Base-by-base conservation (phyloP, 2,888 invertebrate species). In the Aporophyla lueneburgensis region DNA sequence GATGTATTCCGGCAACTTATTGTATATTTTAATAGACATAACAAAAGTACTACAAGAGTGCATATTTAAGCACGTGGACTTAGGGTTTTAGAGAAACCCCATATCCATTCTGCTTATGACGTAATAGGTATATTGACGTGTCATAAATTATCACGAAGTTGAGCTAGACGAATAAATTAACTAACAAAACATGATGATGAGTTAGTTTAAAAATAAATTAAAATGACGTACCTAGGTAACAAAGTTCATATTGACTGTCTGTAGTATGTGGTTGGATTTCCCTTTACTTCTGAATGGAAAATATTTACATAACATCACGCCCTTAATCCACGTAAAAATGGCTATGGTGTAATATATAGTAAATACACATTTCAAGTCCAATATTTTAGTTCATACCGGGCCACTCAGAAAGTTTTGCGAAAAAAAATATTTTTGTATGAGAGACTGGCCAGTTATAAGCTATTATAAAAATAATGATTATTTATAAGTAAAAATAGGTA, bases 211-310 rank as follows among this genome's bases (percentile, higher is more conserved):
- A 56, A 71, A 56, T 49, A 40, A 6, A 73, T n/a, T 16, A 43
- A 16, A n/a, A 33, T 33, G 12, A 24, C 21, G 53, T 3, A 33
- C 33, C 1, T 33, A 33, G 33, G 33, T 33, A 33, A 19, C 43
- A 71, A 71, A 54, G 43, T 27, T 71, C 27, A n/a, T 24, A 16
- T 7, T 27, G 5, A 46, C 16, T n/a, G n/a, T 49, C 4, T 10
- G 10, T 16, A 16, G 16, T 27, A 16, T 21, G 43, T 27, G 71
- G 16, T 72, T 19, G 72, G 72, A n/a, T 14, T 72, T 71, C 4
- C 72, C 72, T 33, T 71, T 56, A 46, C 14, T 54, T 46, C 1
- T 19, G 7, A 46, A 71, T 46, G 71, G 33, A 54, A 71, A 46
- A 71, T 62, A 63, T 71, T 51, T 63, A 51, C 4, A 5, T 24